Evolutionary conservation across 2,113 vertebrate genomes (phyloP).

Genomic region (Peromyscus californicus): DNA sequence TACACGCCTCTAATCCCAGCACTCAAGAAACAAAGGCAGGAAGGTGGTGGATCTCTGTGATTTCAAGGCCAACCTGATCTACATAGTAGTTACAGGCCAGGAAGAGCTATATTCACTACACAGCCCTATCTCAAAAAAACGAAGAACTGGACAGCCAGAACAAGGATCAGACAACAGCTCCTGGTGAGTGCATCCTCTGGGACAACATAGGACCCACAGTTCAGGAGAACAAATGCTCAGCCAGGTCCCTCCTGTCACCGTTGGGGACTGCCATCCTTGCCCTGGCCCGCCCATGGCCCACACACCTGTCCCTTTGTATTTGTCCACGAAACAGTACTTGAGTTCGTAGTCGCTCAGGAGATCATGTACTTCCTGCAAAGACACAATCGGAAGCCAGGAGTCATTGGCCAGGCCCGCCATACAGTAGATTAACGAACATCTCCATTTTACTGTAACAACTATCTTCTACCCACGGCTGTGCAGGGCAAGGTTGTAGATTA

Average conservation of each 20-base stretch:
- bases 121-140: background rate
- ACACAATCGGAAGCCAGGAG: constrained; percentile 35
- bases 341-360: constrained; percentile 94
- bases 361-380: constrained; percentile 94
- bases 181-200: background rate
- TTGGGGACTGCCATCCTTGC: background rate
- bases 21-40: background rate
- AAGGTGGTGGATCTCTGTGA: background rate
- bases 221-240: background rate
- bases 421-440: background rate
- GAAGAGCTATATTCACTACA: background rate
- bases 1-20: background rate
- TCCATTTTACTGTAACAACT: background rate
- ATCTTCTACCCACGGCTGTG: background rate
- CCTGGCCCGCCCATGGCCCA: constrained; percentile 41
- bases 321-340: constrained; percentile 98
- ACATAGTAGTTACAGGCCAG: background rate
- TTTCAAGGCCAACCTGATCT: background rate
- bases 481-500: background rate
- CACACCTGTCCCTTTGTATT: constrained; percentile 97
- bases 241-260: background rate
- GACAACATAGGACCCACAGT: background rate
- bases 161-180: background rate
- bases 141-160: background rate
- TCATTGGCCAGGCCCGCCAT: constrained; percentile 1